A percentile compares a stretch with the other conserved stretches of the same genome.
Conservation (phyloP, 2,113 vertebrate species). For the Cricetomys ansorgei region DNA sequence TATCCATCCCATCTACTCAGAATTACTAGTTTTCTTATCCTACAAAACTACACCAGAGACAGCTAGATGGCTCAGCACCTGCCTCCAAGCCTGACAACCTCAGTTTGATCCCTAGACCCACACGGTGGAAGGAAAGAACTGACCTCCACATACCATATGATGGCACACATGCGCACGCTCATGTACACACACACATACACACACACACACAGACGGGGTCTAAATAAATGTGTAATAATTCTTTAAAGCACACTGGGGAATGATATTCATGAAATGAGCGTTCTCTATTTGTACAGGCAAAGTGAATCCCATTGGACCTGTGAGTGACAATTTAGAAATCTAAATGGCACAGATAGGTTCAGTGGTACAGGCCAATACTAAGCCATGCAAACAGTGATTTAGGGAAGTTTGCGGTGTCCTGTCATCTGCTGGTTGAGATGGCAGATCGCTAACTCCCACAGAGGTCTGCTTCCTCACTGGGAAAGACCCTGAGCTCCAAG, state of each 20-base stretch:
- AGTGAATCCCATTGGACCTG: background rate
- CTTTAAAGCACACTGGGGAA: background rate
- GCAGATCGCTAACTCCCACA: background rate
- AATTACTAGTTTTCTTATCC: background rate
- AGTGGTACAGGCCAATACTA: constrained; percentile 5
- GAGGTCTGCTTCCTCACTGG: background rate
- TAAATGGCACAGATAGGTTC: background rate
- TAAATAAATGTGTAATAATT: background rate
- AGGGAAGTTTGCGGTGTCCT: background rate
- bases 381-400: background rate
- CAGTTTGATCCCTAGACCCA: background rate
- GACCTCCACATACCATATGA: background rate
- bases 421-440: rapidly evolving
- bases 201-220: background rate
- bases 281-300: background rate
- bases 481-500: background rate
- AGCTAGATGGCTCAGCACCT: background rate
- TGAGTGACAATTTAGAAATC: background rate
- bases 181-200: background rate
- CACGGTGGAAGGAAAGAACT: background rate
- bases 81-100: background rate
- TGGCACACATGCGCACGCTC: background rate
- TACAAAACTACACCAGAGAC: background rate
- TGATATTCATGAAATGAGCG: background rate
- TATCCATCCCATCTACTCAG: background rate